Evolutionary conservation across 2,113 vertebrate genomes (phyloP).

Genomic region (Centropus bengalensis): DNA sequence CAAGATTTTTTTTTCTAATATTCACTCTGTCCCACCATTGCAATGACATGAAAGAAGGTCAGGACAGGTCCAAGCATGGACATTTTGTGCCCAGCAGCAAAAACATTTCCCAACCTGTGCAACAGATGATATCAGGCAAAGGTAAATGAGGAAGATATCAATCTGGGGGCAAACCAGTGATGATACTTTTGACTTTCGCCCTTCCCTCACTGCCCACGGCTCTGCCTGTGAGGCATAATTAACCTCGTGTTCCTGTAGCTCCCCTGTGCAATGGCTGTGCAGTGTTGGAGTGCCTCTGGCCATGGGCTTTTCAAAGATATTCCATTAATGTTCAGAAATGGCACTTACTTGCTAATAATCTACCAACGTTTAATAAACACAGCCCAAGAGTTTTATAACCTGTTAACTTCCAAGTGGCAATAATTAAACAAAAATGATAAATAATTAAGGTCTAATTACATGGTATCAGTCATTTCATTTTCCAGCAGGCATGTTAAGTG

Average conservation of each 20-base stretch:
- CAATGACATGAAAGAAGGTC: neutral
- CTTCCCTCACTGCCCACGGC: neutral
- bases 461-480: constrained; percentile 80
- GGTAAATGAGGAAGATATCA: neutral
- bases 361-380: constrained; percentile 79
- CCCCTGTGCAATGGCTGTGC: neutral
- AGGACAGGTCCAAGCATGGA: neutral
- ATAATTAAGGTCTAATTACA: constrained; percentile 84
- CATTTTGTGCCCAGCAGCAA: fast-evolving
- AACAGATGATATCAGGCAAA: neutral
- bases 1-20: no score
- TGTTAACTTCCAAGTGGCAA: constrained; percentile 81
- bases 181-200: neutral
- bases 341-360: constrained; percentile 69
- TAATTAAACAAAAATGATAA: constrained; percentile 86
- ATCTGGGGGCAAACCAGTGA: neutral
- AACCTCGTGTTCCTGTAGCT: constrained; percentile 5
- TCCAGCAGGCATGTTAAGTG: constrained; percentile 53
- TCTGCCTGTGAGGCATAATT: neutral
- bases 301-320: constrained; percentile 56
- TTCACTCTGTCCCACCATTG: neutral
- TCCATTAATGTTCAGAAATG: constrained; percentile 66
- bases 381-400: constrained; percentile 81
- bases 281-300: neutral
- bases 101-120: neutral